These are phyloP conservation scores for Drosophila siamana DNA, from an alignment of 2,888 invertebrate genomes.

Conservation along the genomic window DNA sequence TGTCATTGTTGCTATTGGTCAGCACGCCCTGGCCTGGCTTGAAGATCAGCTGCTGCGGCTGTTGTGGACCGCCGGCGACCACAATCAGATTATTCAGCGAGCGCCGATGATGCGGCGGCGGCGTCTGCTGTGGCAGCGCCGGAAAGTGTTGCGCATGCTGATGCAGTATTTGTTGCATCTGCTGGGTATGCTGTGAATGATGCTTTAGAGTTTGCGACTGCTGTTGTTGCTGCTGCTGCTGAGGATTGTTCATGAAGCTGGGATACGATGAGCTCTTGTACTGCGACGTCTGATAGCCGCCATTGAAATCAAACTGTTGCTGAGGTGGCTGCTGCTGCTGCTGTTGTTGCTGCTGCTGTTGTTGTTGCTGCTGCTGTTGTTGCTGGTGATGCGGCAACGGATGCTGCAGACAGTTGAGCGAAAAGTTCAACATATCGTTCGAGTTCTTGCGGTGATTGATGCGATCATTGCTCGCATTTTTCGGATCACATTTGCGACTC, in stretches of 20 bases:
- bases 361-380: conserved; percentile 67
- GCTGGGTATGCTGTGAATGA: conserved; percentile 63
- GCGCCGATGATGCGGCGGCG: conserved; percentile 80
- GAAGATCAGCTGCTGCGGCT: conserved; percentile 81
- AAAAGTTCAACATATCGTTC: conserved; percentile 82
- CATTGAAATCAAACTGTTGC: conserved; percentile 67
- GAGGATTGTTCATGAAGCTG: conserved; percentile 79
- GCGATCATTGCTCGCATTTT: conserved; percentile 83
- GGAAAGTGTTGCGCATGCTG: conserved; percentile 77
- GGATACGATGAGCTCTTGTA: conserved; percentile 85
- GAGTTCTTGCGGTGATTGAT: conserved; percentile 85
- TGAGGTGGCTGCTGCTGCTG: conserved; percentile 36
- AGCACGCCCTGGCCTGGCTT: conserved; percentile 82
- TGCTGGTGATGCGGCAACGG: conserved; percentile 56
- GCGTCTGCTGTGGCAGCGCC: conserved; percentile 76
- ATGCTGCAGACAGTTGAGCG: conserved; percentile 73
- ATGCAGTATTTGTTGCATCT: conserved; percentile 75
- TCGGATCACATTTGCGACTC: conserved; percentile 82
- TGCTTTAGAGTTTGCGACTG: conserved; percentile 60
- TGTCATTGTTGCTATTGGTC: conserved; percentile 62
- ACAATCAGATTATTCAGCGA: conserved; percentile 85
- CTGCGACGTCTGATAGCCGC: conserved; percentile 75
- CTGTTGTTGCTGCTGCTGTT: conserved; percentile 44
- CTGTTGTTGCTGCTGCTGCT: conserved; percentile 55
- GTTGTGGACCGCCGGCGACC: conserved; percentile 82